phyloP scores from a whole-genome alignment of 2,113 vertebrate genomes.

The Physeter macrocephalus region DNA sequence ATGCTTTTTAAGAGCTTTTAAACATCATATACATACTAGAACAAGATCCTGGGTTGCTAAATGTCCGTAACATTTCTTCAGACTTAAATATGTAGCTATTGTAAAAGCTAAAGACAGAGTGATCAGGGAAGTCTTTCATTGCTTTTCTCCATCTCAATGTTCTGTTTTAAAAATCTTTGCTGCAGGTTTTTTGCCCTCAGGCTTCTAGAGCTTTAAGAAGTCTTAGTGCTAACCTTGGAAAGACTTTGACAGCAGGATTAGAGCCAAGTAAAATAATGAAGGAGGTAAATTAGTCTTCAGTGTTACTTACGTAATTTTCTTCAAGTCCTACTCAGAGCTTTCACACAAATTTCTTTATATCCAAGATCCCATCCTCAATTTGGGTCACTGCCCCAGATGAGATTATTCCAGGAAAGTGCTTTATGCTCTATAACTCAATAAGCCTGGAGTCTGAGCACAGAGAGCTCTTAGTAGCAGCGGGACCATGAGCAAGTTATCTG shows the following conservation, averaged over 20 bases:
- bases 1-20: not conserved
- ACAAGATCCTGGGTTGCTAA: not conserved
- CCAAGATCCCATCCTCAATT: not conserved
- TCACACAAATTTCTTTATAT: not conserved
- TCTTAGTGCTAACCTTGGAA: conserved; percentile 26
- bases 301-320: conserved; percentile 23
- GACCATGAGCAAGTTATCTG: not conserved
- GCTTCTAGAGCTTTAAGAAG: not conserved
- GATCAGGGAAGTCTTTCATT: not conserved
- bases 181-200: not conserved
- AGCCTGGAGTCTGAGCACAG: not conserved
- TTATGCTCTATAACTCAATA: not conserved
- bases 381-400: not conserved
- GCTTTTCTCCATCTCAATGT: not conserved
- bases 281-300: conserved; percentile 3
- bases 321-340: conserved; percentile 1
- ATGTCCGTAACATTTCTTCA: not conserved
- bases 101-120: not conserved
- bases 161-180: not conserved
- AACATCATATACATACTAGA: not conserved
- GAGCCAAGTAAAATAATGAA: conserved; percentile 30
- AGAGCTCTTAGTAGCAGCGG: not conserved
- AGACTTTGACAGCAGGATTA: not conserved
- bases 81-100: not conserved
- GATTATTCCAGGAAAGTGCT: not conserved